Base-by-base conservation (phyloP, 2,113 vertebrate genomes). In the Shinisaurus crocodilurus region DNA sequence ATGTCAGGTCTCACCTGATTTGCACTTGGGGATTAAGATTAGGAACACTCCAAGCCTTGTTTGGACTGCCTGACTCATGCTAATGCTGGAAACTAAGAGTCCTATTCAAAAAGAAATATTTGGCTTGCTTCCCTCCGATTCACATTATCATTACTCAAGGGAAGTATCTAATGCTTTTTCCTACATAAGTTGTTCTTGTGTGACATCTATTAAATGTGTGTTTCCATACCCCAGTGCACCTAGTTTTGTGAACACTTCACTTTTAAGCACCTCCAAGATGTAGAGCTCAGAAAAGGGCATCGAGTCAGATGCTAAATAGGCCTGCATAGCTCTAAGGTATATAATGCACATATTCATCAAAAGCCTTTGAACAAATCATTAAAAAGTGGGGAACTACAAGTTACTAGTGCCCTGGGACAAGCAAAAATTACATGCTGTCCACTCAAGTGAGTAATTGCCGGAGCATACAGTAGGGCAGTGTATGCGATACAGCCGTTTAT, bases 361-460 rank as follows among this genome's bases (percentile, higher is more conserved):
- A 91, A 91, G 80, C 27, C 81, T 91, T 90, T 93, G 86, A 95
- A 94, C 77, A 69, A 91, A 75, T 89, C 82, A 87, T 57, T 90
- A 75, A 86, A 91, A 94, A 88, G 18, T 48, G 63, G 88, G 89
- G 80, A 88, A 90, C 1, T 93, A 87, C 63, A 91, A 92, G 65
- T 91, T 94, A 90, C 74, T 85, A 89, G 86, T 94, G 80, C 82
- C 91, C 76, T 93, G 91, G 89, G 89, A 94, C 92, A 91, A 82
- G 92, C 93, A 2, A 3, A 93, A 94, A 93, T 84, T 92, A 25
- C 85, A 70, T 91, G 76, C 85, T 94, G 90, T 91, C 90, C 90
- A 88, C 45, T 94, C 34, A 16, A 96, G 90, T 95, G 92, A 95
- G 96, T 95, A 95, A 91, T 69, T 85, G 79, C 89, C 87, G 29